Conservation (phyloP, 2,113 vertebrate species). For the Halichoeres trimaculatus region DNA sequence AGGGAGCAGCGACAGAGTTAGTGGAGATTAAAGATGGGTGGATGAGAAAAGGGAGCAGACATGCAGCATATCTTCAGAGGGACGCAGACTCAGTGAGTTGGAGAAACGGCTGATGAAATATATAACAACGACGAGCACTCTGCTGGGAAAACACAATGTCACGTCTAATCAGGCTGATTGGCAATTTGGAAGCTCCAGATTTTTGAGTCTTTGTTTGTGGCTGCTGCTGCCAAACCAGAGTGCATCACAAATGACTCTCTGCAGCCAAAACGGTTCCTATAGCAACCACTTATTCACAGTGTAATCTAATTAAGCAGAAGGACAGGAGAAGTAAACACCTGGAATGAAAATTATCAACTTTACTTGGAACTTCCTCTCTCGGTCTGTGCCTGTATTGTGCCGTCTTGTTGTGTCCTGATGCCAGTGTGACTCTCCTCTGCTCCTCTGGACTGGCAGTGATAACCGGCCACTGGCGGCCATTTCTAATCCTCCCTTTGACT, state of each 20-base stretch:
- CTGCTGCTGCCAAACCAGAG: conserved; percentile 50
- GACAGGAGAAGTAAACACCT: conserved; percentile 49
- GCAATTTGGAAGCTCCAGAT: conserved; percentile 74
- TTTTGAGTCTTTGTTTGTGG: conserved; percentile 64
- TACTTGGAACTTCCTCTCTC: conserved; percentile 24
- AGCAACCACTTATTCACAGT: conserved; percentile 55
- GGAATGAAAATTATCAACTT: conserved; percentile 38
- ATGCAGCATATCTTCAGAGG: conserved; percentile 59
- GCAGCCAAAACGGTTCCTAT: conserved; percentile 58
- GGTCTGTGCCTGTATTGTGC: conserved; percentile 22
- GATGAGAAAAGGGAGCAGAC: conserved; percentile 61
- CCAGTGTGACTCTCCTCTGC: conserved; percentile 60
- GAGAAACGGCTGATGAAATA: conserved; percentile 66
- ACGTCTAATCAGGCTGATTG: conserved; percentile 74
- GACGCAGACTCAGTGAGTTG: conserved; percentile 46
- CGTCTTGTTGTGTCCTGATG: conserved; percentile 12
- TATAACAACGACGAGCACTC: conserved; percentile 56
- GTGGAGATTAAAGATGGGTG: conserved; percentile 47
- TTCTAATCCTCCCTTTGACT: conserved; percentile 68
- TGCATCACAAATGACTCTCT: conserved; percentile 52
- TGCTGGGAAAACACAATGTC: conserved; percentile 71
- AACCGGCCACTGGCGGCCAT: conserved; percentile 51
- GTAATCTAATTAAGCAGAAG: conserved; percentile 47
- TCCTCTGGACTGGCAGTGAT: conserved; percentile 63
- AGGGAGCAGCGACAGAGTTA: conserved; percentile 54